Evolutionary conservation across 2,113 vertebrate genomes (phyloP), one percentile per base, ranked within the genome.

Genomic region (Alethe castanea): DNA sequence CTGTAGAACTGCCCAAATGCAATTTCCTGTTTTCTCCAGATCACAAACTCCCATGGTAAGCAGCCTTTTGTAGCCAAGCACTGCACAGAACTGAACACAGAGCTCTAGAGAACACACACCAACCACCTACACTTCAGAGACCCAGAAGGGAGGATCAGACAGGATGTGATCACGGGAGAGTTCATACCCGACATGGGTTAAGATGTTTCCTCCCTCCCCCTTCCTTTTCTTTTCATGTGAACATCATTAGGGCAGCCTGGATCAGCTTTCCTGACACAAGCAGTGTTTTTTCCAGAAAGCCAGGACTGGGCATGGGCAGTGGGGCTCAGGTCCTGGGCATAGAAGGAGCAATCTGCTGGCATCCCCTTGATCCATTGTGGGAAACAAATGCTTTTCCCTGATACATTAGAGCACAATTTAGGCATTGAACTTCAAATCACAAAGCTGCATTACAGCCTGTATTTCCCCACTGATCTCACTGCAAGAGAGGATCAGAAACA

Each of bases 1-100:
- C 45, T 65, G 11, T 29, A 61, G 18, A 24, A 38, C 31, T 53
- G 62, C 74, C 82, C 42, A 50, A 77, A 73, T 66, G 66, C 4
- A 5, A 38, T 74, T 78, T 92, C 86, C 76, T 93, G 59, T 86
- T 92, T 90, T 56, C 35, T 83, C 47, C 52, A 76, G 71, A 40
- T 59, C 62, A 52, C 73, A 40, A 12, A 17, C 38, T 36, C 36
- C 57, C 19, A 3, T 8, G 6, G 29, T 16, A 28, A 85, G 54
- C 57, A 53, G 57, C 44, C 42, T 47, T 80, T 82, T 64, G 62
- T 31, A 57, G 23, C 74, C 45, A 2, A 45, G 42, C 60, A 5
- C 45, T 70, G 79, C 76, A 52, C 82, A 60, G 19, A 71, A 28
- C 61, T 53, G 61, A 87, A 16, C 29, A 5, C 29, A 24, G 6